Percentiles rank a stretch among this genome's conserved stretches.
These are phyloP conservation scores for Cataglyphis livida DNA, from an alignment of 2,888 invertebrate species.

Conservation along the genomic window DNA sequence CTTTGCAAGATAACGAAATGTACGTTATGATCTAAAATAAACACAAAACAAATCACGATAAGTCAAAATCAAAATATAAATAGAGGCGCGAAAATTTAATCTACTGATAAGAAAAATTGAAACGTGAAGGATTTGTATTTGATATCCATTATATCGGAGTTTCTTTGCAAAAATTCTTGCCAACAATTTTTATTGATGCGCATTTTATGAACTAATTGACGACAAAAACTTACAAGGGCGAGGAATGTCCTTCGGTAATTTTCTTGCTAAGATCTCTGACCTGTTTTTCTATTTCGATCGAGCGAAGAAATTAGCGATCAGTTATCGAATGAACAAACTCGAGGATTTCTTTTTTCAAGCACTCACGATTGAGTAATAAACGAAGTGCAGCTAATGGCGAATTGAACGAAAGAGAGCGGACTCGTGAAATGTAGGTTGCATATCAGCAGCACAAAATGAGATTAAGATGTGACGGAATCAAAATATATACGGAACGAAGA, in stretches of 20 bases:
- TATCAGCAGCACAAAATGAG: conserved; percentile 44
- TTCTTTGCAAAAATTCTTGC: neutral
- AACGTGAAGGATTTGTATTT: neutral
- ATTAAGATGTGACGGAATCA: neutral
- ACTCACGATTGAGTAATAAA: conserved; percentile 26
- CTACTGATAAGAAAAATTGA: neutral
- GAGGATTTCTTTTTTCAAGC: neutral
- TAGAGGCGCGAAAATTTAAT: neutral
- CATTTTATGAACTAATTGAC: neutral
- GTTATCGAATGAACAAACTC: neutral
- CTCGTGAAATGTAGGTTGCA: conserved; percentile 60
- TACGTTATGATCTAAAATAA: neutral
- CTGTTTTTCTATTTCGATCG: neutral
- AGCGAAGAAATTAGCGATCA: neutral
- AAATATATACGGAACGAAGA: neutral
- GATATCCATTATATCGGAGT: neutral
- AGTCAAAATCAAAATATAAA: neutral
- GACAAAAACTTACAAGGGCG: neutral
- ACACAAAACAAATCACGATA: neutral
- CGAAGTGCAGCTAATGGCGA: neutral
- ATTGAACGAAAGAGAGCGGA: conserved; percentile 25
- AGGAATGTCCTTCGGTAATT: neutral
- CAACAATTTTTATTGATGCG: neutral
- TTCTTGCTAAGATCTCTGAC: neutral
- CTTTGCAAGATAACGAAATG: neutral